A percentile compares a stretch with the other conserved stretches of the same genome.
These are phyloP conservation scores for Nemopilema nomurai DNA, from an alignment of 30 jellyfish, hydroid and myxozoan species.

Conservation along the genomic window DNA sequence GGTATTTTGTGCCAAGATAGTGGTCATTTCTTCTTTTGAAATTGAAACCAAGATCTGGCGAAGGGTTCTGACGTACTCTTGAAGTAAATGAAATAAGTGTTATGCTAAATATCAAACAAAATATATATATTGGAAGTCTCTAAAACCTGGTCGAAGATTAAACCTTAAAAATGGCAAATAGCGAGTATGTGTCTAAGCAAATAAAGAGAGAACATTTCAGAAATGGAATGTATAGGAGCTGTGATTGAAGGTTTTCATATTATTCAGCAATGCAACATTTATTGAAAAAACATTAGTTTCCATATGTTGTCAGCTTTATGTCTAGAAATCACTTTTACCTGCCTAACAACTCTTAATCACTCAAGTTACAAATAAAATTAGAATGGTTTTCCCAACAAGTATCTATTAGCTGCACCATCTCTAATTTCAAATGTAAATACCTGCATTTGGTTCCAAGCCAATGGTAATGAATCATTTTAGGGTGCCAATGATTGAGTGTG, in stretches of 20 bases:
- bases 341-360: background rate
- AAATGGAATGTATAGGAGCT: background rate
- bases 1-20: background rate
- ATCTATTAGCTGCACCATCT: background rate
- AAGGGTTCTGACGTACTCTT: too few species aligned
- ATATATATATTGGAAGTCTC: too few species aligned
- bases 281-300: background rate
- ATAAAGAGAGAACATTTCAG: background rate
- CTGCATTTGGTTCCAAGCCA: conserved; percentile 36
- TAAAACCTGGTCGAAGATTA: background rate
- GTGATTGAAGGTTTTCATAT: background rate
- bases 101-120: too few species aligned
- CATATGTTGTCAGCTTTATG: background rate
- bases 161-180: conserved; percentile 13
- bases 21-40: background rate
- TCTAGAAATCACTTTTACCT: background rate
- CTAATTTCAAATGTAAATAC: background rate
- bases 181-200: conserved; percentile 27
- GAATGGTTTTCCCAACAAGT: background rate
- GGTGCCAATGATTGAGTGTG: conserved; percentile 50
- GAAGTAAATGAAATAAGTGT: too few species aligned
- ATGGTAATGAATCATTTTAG: conserved; percentile 26
- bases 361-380: background rate
- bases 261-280: background rate
- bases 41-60: too few species aligned